These are phyloP conservation scores for Nephrotoma guestfalica DNA, from an alignment of 2,888 invertebrate species.

Conservation along the genomic window DNA sequence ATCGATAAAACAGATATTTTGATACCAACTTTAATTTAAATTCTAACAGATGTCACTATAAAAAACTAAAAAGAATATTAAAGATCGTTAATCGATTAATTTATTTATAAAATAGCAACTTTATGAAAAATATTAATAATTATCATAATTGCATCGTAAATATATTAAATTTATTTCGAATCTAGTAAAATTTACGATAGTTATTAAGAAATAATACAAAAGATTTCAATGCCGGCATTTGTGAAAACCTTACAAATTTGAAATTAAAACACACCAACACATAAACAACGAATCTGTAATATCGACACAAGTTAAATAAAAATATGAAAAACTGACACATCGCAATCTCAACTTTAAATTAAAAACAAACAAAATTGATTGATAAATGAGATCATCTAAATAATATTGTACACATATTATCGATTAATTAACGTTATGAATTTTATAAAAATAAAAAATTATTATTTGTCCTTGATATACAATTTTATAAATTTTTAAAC, in stretches of 20 bases:
- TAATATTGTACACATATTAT: background rate
- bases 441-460: background rate
- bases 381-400: background rate
- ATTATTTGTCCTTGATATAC: background rate
- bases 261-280: background rate
- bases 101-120: background rate
- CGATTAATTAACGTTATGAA: background rate
- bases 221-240: background rate
- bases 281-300: background rate
- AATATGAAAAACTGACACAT: background rate
- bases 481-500: background rate
- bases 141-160: background rate
- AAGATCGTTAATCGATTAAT: background rate
- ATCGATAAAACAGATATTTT: too few relatives aligned
- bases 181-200: background rate
- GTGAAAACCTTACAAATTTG: background rate
- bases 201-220: background rate
- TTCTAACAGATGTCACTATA: background rate
- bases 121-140: background rate
- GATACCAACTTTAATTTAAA: background rate
- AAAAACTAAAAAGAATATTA: background rate
- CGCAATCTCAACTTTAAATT: background rate
- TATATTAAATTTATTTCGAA: background rate
- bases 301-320: background rate
- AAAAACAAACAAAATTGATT: background rate